These are phyloP conservation scores for Physocephala rufipes DNA, from an alignment of 2,888 invertebrate species.

Conservation along the genomic window DNA sequence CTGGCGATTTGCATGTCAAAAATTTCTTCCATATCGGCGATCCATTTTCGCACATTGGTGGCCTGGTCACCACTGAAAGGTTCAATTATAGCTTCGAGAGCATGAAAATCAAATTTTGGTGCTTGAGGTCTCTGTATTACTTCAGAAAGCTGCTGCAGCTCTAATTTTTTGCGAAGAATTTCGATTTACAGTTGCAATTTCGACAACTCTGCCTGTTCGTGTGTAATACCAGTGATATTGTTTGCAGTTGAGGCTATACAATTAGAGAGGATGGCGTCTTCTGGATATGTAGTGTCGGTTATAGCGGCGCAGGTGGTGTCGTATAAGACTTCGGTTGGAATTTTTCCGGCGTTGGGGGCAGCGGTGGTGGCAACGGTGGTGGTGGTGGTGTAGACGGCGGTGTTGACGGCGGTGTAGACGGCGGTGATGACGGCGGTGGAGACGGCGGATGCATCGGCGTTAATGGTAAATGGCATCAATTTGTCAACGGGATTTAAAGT, in stretches of 20 bases:
- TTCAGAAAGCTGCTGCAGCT: not conserved
- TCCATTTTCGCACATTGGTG: not conserved
- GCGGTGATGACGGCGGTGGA: not conserved
- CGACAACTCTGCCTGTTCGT: not conserved
- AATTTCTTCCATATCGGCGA: too few relatives aligned
- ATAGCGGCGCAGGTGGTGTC: not conserved
- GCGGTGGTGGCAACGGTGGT: not conserved
- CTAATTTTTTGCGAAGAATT: not conserved
- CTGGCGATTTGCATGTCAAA: too few relatives aligned
- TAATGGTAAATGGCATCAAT: too few relatives aligned
- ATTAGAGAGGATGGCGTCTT: not conserved
- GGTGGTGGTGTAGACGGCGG: not conserved
- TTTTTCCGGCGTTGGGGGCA: not conserved
- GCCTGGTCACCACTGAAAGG: conserved; percentile 1
- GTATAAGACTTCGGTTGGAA: too few relatives aligned
- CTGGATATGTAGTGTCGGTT: not conserved
- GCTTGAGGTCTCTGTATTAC: not conserved
- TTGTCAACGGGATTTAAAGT: too few relatives aligned
- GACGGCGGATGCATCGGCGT: too few relatives aligned
- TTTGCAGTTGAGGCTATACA: not conserved
- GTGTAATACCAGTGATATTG: not conserved
- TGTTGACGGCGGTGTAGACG: not conserved
- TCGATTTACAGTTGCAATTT: not conserved
- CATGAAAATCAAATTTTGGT: not conserved
- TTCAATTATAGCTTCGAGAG: too few relatives aligned